Evolutionary conservation across 1,140 invertebrate species (phyloP).

Genomic region (Bathynomus jamesi): DNA sequence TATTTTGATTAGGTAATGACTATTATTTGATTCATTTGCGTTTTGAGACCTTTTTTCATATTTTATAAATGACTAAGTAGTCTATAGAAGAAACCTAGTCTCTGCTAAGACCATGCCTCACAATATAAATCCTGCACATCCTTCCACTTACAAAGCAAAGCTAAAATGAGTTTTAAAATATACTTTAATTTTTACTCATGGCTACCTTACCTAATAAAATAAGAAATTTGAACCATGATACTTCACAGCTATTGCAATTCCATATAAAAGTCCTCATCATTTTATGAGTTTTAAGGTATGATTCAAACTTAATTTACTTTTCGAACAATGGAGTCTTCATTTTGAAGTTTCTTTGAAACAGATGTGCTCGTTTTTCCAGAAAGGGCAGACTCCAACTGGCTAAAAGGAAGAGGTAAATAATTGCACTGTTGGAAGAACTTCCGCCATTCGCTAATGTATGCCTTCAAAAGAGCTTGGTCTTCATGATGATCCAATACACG

Average conservation of each 20-base stretch:
- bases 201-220: not conserved
- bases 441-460: slow-evolving; percentile 93
- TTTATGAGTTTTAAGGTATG: too few species aligned
- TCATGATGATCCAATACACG: slow-evolving; percentile 56
- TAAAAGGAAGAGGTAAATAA: slow-evolving; percentile 92
- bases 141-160: too few species aligned
- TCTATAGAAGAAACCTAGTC: too few species aligned
- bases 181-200: not conserved
- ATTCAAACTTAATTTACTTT: slow-evolving; percentile 43
- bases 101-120: too few species aligned
- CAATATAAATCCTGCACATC: too few species aligned
- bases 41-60: too few species aligned
- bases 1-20: too few species aligned
- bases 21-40: too few species aligned
- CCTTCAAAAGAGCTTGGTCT: slow-evolving; percentile 87
- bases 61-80: too few species aligned
- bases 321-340: slow-evolving; percentile 49
- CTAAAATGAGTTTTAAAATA: too few species aligned
- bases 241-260: not conserved
- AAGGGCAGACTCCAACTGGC: slow-evolving; percentile 77
- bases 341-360: slow-evolving; percentile 45
- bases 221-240: not conserved
- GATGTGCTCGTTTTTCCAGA: slow-evolving; percentile 49
- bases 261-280: too few species aligned
- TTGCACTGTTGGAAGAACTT: slow-evolving; percentile 97